Evolutionary conservation across 2,888 invertebrate genomes (phyloP).

Genomic region (Thymelicus sylvestris): DNA sequence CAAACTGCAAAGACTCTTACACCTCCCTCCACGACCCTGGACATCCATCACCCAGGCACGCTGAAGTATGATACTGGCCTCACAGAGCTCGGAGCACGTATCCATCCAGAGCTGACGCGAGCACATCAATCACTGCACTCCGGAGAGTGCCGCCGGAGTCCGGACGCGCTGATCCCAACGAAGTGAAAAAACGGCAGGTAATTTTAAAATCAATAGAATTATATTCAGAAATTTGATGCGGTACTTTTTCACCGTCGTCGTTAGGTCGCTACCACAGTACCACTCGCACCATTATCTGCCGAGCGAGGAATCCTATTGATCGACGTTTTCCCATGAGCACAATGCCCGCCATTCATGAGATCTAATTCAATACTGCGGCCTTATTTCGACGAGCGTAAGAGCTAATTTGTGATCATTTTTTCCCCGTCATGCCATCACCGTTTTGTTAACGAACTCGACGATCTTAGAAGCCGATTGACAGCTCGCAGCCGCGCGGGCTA

Average conservation of each 20-base stretch:
- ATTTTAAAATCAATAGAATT: slow-evolving; percentile 15
- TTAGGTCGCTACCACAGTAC: slow-evolving; percentile 2
- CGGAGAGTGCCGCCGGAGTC: too few relatives aligned
- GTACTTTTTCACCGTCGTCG: slow-evolving; percentile 10
- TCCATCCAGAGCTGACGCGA: too few relatives aligned
- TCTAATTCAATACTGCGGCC: not conserved
- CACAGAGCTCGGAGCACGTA: too few relatives aligned
- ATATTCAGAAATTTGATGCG: slow-evolving; percentile 13
- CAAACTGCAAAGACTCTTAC: too few relatives aligned
- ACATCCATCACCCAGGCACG: too few relatives aligned
- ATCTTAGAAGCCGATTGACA: not conserved
- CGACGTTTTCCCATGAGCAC: slow-evolving; percentile 7
- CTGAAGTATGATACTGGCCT: too few relatives aligned
- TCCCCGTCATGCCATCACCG: not conserved
- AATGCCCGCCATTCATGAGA: slow-evolving; percentile 4
- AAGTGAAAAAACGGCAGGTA: not conserved
- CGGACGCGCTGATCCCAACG: not conserved
- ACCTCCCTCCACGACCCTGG: too few relatives aligned
- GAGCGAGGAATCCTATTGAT: slow-evolving; percentile 23
- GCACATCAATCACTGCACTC: too few relatives aligned
- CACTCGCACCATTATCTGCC: slow-evolving; percentile 14
- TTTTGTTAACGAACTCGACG: slow-evolving; percentile 8
- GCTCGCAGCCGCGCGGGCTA: too few relatives aligned
- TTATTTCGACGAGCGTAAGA: slow-evolving; percentile 3
- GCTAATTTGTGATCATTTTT: not conserved